phyloP scores from a whole-genome alignment of 1,140 invertebrate species.

The Zaprionus davidi region DNA sequence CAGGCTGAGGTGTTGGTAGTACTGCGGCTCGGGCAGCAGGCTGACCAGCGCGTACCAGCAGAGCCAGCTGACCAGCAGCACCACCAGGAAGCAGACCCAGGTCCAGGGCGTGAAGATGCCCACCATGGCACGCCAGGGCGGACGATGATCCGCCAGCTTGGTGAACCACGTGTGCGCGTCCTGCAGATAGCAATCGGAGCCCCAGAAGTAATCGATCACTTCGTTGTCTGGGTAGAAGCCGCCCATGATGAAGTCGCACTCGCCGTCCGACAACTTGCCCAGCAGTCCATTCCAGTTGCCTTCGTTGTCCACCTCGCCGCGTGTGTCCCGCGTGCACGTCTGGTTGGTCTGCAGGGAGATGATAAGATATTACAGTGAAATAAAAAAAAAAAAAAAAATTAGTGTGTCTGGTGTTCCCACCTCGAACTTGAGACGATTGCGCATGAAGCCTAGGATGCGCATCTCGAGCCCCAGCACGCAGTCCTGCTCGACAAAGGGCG shows the following conservation, averaged over 20 bases:
- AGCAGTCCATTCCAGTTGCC: constrained; percentile 85
- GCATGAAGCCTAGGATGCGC: constrained; percentile 69
- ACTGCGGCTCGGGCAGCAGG: constrained; percentile 81
- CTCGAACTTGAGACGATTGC: constrained; percentile 64
- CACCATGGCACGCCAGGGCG: constrained; percentile 84
- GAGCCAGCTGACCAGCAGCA: constrained; percentile 83
- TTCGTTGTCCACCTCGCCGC: constrained; percentile 81
- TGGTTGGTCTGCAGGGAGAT: constrained; percentile 52
- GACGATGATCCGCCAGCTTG: constrained; percentile 81
- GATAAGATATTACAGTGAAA: neutral
- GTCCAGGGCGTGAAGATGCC: constrained; percentile 84
- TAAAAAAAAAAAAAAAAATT: too few relatives aligned
- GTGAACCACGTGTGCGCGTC: constrained; percentile 86
- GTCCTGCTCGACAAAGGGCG: constrained; percentile 76
- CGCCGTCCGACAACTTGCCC: constrained; percentile 74
- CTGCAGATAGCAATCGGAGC: constrained; percentile 84
- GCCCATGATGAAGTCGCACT: constrained; percentile 85
- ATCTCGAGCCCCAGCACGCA: constrained; percentile 75
- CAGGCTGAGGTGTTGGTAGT: constrained; percentile 82
- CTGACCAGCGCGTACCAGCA: constrained; percentile 84
- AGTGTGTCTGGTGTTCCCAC: constrained; percentile 32
- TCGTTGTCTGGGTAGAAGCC: constrained; percentile 86
- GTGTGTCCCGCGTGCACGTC: constrained; percentile 85
- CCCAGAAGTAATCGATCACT: constrained; percentile 85
- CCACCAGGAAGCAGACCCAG: constrained; percentile 83